A percentile compares a stretch with the other conserved stretches of the same genome.
Evolutionary conservation across 2,797 vertebrate genomes (phyloP).

Genomic region (Hypotaenidia okinawae): DNA sequence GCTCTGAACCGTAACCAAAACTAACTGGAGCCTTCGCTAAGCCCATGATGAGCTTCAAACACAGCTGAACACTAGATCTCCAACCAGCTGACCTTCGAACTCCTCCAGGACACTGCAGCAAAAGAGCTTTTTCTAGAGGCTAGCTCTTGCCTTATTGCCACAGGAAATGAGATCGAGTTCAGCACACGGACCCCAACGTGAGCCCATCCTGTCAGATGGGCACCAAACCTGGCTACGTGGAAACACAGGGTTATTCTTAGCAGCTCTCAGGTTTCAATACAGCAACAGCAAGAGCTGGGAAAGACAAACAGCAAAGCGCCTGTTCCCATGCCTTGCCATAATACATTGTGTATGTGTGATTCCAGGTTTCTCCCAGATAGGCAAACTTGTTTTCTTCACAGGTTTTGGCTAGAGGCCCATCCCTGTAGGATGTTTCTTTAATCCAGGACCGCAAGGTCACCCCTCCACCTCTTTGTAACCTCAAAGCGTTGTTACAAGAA

Average conservation of each 20-base stretch:
- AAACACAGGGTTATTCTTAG: conserved; percentile 80
- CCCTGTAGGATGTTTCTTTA: not conserved
- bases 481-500: not conserved
- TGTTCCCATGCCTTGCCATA: not conserved
- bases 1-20: conserved; percentile 7
- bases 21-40: conserved; percentile 42
- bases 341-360: not conserved
- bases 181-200: not conserved
- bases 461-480: not conserved
- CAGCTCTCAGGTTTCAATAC: conserved; percentile 79
- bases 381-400: not conserved
- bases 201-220: conserved; percentile 33
- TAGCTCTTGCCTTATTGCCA: conserved; percentile 27
- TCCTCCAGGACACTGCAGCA: conserved; percentile 15
- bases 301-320: conserved; percentile 50
- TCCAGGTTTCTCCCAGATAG: conserved; percentile 11
- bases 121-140: conserved; percentile 26
- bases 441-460: not conserved
- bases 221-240: conserved; percentile 70
- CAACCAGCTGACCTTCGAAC: not conserved
- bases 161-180: conserved; percentile 22
- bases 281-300: conserved; percentile 66
- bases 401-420: not conserved
- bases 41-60: conserved; percentile 32
- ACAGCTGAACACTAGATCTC: not conserved